phyloP scores from a whole-genome alignment of 2,113 vertebrate species.

The Phyllostomus hastatus region DNA sequence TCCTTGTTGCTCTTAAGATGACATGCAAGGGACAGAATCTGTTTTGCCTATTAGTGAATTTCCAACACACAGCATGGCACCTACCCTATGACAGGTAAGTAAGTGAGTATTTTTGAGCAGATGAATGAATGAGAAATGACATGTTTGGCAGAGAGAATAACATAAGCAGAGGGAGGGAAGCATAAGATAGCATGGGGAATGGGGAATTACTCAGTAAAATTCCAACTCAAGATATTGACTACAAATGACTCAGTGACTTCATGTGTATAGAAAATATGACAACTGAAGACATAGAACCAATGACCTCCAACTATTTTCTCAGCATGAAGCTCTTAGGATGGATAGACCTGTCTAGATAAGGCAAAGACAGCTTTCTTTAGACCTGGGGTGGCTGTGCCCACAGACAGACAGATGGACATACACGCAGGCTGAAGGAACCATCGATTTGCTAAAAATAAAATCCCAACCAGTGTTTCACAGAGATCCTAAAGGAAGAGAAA shows the following conservation, averaged over 20 bases:
- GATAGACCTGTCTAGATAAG: not conserved
- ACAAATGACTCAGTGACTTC: not conserved
- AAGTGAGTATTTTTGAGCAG: conserved; percentile 7
- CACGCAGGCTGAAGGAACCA: conserved; percentile 30
- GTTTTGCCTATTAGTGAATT: not conserved
- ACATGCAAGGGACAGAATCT: not conserved
- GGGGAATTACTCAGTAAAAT: not conserved
- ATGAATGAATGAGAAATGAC: not conserved
- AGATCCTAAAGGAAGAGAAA: conserved; percentile 30
- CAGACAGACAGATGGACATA: conserved; percentile 43
- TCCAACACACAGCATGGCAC: not conserved
- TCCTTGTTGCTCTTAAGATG: not conserved
- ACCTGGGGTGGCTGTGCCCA: not conserved
- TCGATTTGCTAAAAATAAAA: conserved; percentile 57
- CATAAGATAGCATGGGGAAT: not conserved
- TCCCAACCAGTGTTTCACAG: conserved; percentile 15
- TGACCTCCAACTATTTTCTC: conserved; percentile 10
- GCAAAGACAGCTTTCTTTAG: not conserved
- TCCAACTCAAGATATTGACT: not conserved
- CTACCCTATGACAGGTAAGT: not conserved
- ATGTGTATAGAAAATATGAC: not conserved
- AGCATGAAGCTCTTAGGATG: conserved; percentile 7
- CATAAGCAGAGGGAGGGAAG: not conserved
- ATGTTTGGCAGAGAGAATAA: not conserved
- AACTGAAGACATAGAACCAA: not conserved